Percentiles rank a stretch among this genome's conserved stretches.
phyloP scores from a whole-genome alignment of 2,888 invertebrate genomes.

The Drosophila putrida region DNA sequence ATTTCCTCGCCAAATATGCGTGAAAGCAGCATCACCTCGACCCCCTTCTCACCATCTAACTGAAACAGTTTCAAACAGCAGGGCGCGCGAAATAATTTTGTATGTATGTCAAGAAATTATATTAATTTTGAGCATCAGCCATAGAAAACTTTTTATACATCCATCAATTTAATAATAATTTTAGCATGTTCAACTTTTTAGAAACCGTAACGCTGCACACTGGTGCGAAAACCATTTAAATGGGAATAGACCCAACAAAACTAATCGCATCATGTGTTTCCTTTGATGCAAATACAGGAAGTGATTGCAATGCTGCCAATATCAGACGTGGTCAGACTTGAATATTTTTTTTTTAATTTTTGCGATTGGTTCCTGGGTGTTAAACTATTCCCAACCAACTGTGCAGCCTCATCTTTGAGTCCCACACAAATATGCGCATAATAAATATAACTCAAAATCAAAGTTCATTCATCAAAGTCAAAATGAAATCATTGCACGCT shows the following conservation, averaged over 20 bases:
- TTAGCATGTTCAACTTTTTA: slow-evolving; percentile 28
- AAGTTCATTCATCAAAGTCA: slow-evolving; percentile 75
- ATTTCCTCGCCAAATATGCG: slow-evolving; percentile 30
- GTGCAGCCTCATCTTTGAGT: slow-evolving; percentile 29
- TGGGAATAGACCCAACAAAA: background rate
- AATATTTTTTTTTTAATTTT: background rate
- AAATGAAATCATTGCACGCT: slow-evolving; percentile 52
- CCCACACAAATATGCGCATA: slow-evolving; percentile 36
- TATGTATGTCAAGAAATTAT: slow-evolving; percentile 40
- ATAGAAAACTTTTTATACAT: slow-evolving; percentile 40
- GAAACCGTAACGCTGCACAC: slow-evolving; percentile 26
- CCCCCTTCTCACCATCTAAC: background rate
- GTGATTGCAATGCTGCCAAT: background rate
- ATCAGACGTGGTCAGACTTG: slow-evolving; percentile 5
- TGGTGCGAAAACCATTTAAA: slow-evolving; percentile 4
- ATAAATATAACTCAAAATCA: slow-evolving; percentile 60
- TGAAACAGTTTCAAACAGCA: slow-evolving; percentile 10
- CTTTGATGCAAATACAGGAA: background rate
- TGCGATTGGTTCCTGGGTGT: background rate
- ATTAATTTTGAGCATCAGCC: slow-evolving; percentile 29
- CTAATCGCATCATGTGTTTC: background rate
- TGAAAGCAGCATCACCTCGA: slow-evolving; percentile 15
- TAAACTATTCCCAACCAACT: slow-evolving; percentile 10
- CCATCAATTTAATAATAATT: slow-evolving; percentile 55
- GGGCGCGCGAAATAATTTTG: slow-evolving; percentile 38